phyloP scores from a whole-genome alignment of 2,888 invertebrate species.

The Phalangium opilio region DNA sequence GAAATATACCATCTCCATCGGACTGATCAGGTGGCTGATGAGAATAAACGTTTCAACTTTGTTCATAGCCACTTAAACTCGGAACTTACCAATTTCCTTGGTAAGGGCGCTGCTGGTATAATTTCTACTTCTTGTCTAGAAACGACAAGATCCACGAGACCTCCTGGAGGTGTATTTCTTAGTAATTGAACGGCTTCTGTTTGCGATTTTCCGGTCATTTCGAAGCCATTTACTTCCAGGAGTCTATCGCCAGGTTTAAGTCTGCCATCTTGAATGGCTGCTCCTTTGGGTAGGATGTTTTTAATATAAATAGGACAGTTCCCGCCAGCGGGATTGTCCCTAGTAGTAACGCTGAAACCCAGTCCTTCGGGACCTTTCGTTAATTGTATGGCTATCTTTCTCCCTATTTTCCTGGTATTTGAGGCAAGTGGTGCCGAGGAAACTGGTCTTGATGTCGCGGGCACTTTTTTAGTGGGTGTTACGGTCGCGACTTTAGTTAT shows the following conservation, averaged over 20 bases:
- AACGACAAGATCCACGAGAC: slow-evolving; percentile 66
- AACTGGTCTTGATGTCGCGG: slow-evolving; percentile 5
- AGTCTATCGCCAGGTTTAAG: slow-evolving; percentile 83
- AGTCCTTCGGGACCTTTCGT: slow-evolving; percentile 44
- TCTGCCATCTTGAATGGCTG: slow-evolving; percentile 85
- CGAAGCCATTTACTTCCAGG: slow-evolving; percentile 72
- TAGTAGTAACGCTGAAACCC: slow-evolving; percentile 91
- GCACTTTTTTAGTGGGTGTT: slow-evolving; percentile 44
- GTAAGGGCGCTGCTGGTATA: slow-evolving; percentile 8
- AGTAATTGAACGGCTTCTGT: slow-evolving; percentile 79
- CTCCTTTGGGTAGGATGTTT: slow-evolving; percentile 88
- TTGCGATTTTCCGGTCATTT: slow-evolving; percentile 81
- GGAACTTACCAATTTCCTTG: slow-evolving; percentile 12
- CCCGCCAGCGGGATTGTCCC: slow-evolving; percentile 91
- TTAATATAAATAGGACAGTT: slow-evolving; percentile 87
- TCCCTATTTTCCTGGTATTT: slow-evolving; percentile 69
- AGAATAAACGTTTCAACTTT: no score
- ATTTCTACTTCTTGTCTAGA: slow-evolving; percentile 45
- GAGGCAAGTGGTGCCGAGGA: slow-evolving; percentile 37
- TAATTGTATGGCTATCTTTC: slow-evolving; percentile 35
- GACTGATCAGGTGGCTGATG: slow-evolving; percentile 33
- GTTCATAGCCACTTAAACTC: background rate
- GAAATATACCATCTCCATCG: slow-evolving; percentile 43
- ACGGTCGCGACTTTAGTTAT: slow-evolving; percentile 42
- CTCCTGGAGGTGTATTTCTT: slow-evolving; percentile 66